Evolutionary conservation across 2,888 invertebrate species (phyloP), one percentile per base, ranked within the genome.

Genomic region (Camptogramma bilineatum): DNA sequence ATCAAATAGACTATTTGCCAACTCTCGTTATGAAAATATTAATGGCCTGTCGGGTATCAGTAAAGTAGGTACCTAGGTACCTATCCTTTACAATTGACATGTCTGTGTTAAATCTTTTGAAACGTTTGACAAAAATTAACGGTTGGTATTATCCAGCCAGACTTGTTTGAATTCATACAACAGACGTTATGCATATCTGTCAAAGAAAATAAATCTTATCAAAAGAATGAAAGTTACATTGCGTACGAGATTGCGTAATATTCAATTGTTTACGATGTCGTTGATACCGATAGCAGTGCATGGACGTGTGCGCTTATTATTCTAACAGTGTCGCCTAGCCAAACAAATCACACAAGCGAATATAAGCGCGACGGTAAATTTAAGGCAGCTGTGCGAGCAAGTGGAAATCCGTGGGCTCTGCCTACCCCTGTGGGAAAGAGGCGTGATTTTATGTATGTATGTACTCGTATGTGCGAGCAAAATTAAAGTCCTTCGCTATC

Each of bases 1-100:
- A 66, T 70, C 64, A 72, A 70, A 71, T 8, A 72, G 57, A 73
- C 64, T 68, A 70, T 78, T 78, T 74, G 60, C 72, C 65, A 74
- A 73, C 62, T 60, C 64, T 68, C 51, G 62, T 68, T 65, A 69
- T 64, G 64, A 64, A 71, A 61, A 73, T 73, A 78, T 75, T 78
- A 82, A 82, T 82, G 77, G 65, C 64, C 73, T 71, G 74, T 73
- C 65, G 5, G 48, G 44, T 16, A 13, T 1, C 21, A 24, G 28
- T 47, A n/a, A n/a, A 24, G 28, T 28, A 28, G 28, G 28, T 28
- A n/a, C n/a, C n/a, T n/a, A 48, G 19, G n/a, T 48, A 50, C 21
- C 18, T 28, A 31, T 46, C 47, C 19, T 16, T 39, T 8, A 18
- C 42, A 62, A 58, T 64, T 54, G 34, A 47, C 48, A 57, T 62